Evolutionary conservation across 2,888 invertebrate species (phyloP).

Genomic region (Synergus itoensis): DNA sequence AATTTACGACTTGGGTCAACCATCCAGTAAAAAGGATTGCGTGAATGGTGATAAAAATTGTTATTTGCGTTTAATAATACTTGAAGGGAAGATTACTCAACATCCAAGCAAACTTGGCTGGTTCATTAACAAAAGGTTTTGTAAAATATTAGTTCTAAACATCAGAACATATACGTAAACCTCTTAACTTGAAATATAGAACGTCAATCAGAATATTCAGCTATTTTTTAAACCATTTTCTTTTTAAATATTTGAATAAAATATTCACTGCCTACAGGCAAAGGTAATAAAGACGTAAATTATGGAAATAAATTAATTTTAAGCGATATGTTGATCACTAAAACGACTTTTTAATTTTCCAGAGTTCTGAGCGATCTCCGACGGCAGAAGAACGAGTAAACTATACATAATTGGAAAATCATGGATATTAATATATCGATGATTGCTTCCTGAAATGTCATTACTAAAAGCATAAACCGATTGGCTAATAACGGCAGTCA

Average conservation of each 20-base stretch:
- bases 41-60: not conserved
- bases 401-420: not conserved
- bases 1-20: not conserved
- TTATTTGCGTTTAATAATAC: not conserved
- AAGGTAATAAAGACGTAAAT: not conserved
- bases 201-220: no score
- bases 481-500: conserved; percentile 2
- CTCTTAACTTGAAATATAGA: no score
- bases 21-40: not conserved
- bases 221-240: no score
- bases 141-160: no score
- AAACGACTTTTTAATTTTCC: not conserved
- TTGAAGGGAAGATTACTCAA: not conserved
- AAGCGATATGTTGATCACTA: not conserved
- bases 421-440: not conserved
- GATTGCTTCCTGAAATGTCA: not conserved
- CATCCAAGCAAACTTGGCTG: not conserved
- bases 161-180: no score
- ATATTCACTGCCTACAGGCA: not conserved
- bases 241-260: no score
- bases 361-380: not conserved
- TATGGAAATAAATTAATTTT: not conserved
- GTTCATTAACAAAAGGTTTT: not conserved
- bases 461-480: not conserved
- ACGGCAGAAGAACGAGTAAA: conserved; percentile 1